Percentiles rank a stretch among this genome's conserved stretches.
Evolutionary conservation across 2,888 invertebrate genomes (phyloP).

Genomic region (Colostygia pectinataria): DNA sequence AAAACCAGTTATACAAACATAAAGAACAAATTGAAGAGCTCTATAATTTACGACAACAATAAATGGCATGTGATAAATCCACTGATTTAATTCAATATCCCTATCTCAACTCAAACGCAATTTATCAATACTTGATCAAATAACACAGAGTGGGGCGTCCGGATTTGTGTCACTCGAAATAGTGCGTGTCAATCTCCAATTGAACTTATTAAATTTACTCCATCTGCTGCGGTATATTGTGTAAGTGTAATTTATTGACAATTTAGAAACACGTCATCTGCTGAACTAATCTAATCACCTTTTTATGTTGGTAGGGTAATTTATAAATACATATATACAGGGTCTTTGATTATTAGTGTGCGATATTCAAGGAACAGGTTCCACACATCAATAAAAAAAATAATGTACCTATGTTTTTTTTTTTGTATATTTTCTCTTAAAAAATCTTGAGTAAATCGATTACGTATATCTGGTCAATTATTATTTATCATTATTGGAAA

Average conservation of each 20-base stretch:
- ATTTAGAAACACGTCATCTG: slow-evolving; percentile 34
- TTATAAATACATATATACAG: no score
- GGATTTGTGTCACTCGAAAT: slow-evolving; percentile 62
- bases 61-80: slow-evolving; percentile 13
- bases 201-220: slow-evolving; percentile 73
- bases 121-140: slow-evolving; percentile 48
- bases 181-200: slow-evolving; percentile 70
- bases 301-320: no score
- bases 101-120: slow-evolving; percentile 34
- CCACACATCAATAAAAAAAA: no score
- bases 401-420: no score
- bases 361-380: no score
- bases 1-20: no score
- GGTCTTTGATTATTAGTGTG: no score
- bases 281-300: slow-evolving; percentile 7
- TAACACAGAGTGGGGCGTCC: slow-evolving; percentile 49
- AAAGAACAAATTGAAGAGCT: background rate
- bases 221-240: slow-evolving; percentile 47
- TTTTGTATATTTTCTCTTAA: no score
- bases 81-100: slow-evolving; percentile 30
- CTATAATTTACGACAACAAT: no score
- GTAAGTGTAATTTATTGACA: slow-evolving; percentile 61
- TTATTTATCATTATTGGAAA: no score
- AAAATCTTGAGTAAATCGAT: no score
- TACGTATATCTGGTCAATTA: no score